A percentile compares a stretch with the other conserved stretches of the same genome.
phyloP scores from a whole-genome alignment of 1,140 invertebrate species.

The Cotesia glomerata region DNA sequence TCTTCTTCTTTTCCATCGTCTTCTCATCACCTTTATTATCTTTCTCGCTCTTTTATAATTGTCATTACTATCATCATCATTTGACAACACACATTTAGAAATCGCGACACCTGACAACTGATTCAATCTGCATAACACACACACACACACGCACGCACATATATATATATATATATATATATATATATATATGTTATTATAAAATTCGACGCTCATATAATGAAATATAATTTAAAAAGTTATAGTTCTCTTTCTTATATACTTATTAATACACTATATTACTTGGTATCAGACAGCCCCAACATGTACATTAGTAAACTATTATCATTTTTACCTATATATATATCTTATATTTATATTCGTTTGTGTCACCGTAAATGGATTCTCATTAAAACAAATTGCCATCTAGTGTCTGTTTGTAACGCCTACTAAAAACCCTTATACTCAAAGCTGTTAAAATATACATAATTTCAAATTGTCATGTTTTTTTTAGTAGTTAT shows the following conservation, averaged over 20 bases:
- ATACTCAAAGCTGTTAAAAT: too few species aligned
- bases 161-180: neutral
- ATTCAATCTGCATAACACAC: neutral
- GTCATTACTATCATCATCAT: too few species aligned
- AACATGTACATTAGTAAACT: too few species aligned
- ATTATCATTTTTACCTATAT: too few species aligned
- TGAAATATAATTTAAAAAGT: too few species aligned
- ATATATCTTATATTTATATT: neutral
- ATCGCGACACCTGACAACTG: neutral
- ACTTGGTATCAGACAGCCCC: neutral
- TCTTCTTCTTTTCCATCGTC: neutral
- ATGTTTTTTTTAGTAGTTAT: too few species aligned
- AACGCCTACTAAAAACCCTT: neutral
- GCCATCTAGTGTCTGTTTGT: neutral
- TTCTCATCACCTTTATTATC: neutral
- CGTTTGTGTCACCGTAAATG: constrained; percentile 10
- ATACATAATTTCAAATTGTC: too few species aligned
- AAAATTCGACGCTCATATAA: too few species aligned
- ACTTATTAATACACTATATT: too few species aligned
- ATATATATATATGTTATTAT: too few species aligned
- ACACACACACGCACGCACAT: too few species aligned
- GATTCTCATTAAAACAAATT: constrained; percentile 21
- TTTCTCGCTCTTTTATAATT: neutral
- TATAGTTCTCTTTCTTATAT: too few species aligned
- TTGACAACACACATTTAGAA: neutral